phyloP scores from a whole-genome alignment of 2,797 vertebrate species.

The Dermochelys coriacea region DNA sequence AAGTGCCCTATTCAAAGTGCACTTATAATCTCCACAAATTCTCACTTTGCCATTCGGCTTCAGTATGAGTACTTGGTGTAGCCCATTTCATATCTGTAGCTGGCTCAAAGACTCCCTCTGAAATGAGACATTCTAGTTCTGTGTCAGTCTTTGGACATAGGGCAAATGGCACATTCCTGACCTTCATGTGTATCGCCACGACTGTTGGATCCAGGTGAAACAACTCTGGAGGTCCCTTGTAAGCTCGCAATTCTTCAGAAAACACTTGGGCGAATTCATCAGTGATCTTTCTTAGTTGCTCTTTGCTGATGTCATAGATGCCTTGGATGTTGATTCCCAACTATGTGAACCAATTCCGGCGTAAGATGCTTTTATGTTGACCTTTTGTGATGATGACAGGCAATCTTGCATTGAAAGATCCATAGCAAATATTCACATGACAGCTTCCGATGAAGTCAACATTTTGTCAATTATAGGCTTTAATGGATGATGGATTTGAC shows the following conservation, averaged over 20 bases:
- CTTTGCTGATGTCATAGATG: background rate
- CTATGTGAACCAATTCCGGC: no score
- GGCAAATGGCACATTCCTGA: background rate
- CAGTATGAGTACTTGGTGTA: background rate
- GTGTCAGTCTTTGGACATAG: background rate
- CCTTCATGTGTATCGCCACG: rapidly evolving
- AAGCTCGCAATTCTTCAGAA: background rate
- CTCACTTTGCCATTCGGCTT: background rate
- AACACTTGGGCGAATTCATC: background rate
- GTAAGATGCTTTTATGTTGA: no score
- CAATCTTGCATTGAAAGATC: background rate
- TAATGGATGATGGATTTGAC: background rate
- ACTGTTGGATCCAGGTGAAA: background rate
- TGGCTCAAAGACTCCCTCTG: background rate
- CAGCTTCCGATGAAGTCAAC: background rate
- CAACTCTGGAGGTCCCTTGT: background rate
- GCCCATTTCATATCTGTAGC: background rate
- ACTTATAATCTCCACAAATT: background rate
- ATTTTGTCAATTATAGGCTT: background rate
- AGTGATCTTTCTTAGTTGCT: background rate
- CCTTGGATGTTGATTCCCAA: no score
- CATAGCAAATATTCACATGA: background rate
- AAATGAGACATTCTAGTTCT: background rate
- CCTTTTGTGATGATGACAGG: background rate
- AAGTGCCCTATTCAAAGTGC: background rate